phyloP scores from a whole-genome alignment of 1,140 invertebrate genomes.

The Lepidurus apus region DNA sequence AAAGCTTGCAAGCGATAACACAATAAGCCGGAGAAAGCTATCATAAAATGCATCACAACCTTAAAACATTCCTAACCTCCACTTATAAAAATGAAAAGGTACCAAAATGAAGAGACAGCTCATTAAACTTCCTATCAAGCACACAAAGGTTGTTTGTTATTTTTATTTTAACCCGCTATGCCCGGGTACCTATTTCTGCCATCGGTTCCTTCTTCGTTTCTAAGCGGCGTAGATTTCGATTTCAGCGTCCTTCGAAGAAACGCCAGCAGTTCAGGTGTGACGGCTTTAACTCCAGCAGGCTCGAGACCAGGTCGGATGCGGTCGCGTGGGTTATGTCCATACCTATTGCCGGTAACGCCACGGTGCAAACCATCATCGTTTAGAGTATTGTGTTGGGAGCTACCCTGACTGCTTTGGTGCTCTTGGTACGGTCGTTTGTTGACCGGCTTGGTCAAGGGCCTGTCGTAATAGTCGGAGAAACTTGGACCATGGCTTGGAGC shows the following conservation, averaged over 20 bases:
- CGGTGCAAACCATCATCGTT: not conserved
- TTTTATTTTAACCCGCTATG: not conserved
- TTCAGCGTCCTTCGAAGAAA: not conserved
- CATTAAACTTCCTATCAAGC: not conserved
- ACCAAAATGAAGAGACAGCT: not conserved
- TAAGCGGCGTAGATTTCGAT: not conserved
- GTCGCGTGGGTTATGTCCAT: not conserved
- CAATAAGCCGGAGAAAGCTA: too few relatives aligned
- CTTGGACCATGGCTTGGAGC: not conserved
- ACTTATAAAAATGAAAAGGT: not conserved
- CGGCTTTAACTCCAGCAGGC: not conserved
- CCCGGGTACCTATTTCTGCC: conserved; percentile 1
- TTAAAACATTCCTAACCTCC: too few relatives aligned
- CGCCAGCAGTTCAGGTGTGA: not conserved
- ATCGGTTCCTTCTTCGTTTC: not conserved
- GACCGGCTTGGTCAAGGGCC: not conserved
- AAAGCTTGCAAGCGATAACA: too few relatives aligned
- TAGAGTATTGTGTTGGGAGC: not conserved
- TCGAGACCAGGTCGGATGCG: not conserved
- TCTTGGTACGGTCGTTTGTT: not conserved
- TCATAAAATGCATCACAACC: too few relatives aligned
- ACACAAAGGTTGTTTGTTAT: not conserved
- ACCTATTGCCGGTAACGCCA: not conserved
- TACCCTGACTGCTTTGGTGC: not conserved
- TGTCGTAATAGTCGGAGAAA: not conserved